Conservation (phyloP, 2,113 vertebrate genomes). For the Myanophis thanlyinensis region DNA sequence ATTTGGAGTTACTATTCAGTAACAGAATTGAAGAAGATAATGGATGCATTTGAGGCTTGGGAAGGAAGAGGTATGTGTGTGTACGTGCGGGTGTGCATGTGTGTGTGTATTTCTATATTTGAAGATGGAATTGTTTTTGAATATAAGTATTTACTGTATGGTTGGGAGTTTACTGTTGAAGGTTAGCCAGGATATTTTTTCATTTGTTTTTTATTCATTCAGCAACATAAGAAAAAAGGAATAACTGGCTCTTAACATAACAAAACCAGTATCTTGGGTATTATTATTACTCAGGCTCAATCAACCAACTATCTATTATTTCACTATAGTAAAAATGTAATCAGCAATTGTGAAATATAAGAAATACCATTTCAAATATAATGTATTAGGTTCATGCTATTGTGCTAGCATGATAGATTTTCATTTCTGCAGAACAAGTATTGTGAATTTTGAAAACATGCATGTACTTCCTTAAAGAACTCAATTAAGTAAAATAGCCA, state of each 20-base stretch:
- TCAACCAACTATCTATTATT: not conserved
- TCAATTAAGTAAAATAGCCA: not conserved
- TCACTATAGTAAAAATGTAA: not conserved
- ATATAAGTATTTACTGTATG: not conserved
- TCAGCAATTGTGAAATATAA: not conserved
- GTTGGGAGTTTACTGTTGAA: not conserved
- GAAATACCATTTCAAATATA: not conserved
- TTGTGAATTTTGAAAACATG: not conserved
- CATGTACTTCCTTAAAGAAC: not conserved
- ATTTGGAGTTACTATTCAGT: conserved; percentile 79
- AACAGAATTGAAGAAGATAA: conserved; percentile 72
- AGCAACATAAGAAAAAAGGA: not conserved
- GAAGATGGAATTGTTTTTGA: not conserved
- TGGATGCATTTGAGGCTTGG: conserved; percentile 74
- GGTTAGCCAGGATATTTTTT: not conserved
- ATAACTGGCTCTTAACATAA: not conserved
- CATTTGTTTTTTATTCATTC: not conserved
- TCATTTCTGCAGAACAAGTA: not conserved
- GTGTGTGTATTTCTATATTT: conserved; percentile 37
- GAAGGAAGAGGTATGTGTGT: conserved; percentile 69
- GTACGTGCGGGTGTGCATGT: conserved; percentile 37
- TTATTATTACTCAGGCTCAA: not conserved
- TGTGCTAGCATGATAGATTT: not conserved
- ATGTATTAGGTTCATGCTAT: not conserved
- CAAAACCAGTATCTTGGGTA: not conserved